Conservation (phyloP, 1,140 invertebrate genomes). For the Aphelinus atriplicis region DNA sequence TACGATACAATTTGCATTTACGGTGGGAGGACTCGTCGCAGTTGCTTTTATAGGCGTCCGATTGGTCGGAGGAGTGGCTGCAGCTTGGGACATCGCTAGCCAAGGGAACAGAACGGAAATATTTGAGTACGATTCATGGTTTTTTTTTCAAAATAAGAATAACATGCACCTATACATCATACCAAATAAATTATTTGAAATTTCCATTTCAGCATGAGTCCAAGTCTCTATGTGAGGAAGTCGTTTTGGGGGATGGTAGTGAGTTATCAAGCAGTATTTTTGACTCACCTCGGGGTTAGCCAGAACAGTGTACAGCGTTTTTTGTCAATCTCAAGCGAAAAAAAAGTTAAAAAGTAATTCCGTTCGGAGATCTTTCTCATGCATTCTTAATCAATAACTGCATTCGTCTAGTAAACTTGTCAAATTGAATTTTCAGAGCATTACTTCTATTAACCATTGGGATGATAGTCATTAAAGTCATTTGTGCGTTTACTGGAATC, state of each 20-base stretch:
- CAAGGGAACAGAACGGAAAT: slow-evolving; percentile 53
- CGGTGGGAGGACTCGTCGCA: slow-evolving; percentile 73
- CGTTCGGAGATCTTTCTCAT: background rate
- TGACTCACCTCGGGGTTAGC: slow-evolving; percentile 71
- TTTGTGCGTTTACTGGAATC: slow-evolving; percentile 64
- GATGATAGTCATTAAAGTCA: slow-evolving; percentile 61
- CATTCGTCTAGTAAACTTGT: too few species aligned
- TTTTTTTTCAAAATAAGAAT: too few species aligned
- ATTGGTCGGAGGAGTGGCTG: slow-evolving; percentile 71
- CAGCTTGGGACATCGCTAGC: slow-evolving; percentile 49
- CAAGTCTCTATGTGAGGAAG: slow-evolving; percentile 68
- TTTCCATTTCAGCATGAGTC: slow-evolving; percentile 64
- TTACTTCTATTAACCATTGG: slow-evolving; percentile 53
- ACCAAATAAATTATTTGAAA: background rate
- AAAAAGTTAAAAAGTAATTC: slow-evolving; percentile 65
- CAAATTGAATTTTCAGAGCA: slow-evolving; percentile 45
- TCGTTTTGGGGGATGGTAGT: slow-evolving; percentile 70
- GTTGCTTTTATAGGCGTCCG: slow-evolving; percentile 73
- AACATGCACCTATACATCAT: too few species aligned
- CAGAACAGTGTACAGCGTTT: slow-evolving; percentile 76
- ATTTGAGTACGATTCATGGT: slow-evolving; percentile 48
- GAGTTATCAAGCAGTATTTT: slow-evolving; percentile 69
- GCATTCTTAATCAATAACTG: too few species aligned
- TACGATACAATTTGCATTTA: slow-evolving; percentile 74
- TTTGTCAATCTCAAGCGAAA: slow-evolving; percentile 70